phyloP scores from a whole-genome alignment of 35 echinoderm and acorn worm species.

The Ophioderma brevispina region DNA sequence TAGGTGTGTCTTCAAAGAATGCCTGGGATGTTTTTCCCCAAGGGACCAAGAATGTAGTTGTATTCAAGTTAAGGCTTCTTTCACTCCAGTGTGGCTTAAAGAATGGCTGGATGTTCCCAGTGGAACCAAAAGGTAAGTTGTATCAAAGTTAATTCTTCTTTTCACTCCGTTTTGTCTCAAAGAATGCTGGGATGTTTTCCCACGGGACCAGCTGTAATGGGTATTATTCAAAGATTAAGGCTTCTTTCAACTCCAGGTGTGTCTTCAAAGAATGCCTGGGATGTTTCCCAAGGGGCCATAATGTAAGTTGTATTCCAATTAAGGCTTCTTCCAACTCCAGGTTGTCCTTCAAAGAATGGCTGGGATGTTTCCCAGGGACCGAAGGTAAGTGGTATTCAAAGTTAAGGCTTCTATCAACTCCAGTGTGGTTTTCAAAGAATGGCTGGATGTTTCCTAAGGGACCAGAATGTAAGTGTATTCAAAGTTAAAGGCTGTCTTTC shows the following conservation, averaged over 20 bases:
- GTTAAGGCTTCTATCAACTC: too few species aligned
- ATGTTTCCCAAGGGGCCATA: neutral
- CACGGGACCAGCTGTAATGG: neutral
- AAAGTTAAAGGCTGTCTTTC: neutral
- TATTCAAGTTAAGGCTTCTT: too few species aligned
- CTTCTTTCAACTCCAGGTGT: neutral
- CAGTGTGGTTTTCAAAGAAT: conserved; percentile 23
- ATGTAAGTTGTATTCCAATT: conserved; percentile 50
- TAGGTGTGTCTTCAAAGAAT: too few species aligned
- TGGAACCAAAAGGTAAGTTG: conserved; percentile 37
- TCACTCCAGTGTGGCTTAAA: conserved; percentile 78
- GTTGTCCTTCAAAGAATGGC: conserved; percentile 79
- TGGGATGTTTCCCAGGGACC: too few species aligned
- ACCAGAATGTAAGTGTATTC: conserved; percentile 72
- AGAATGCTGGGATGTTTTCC: neutral
- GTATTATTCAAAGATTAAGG: neutral
- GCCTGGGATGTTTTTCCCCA: too few species aligned
- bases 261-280: neutral
- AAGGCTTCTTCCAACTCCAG: conserved; percentile 90
- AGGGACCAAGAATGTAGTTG: too few species aligned
- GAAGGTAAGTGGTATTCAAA: too few species aligned
- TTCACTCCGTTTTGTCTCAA: conserved; percentile 45
- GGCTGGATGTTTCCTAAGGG: conserved; percentile 98
- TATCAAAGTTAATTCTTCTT: too few species aligned
- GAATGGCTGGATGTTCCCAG: conserved; percentile 90